Conservation (phyloP, 2,888 invertebrate species). For the Diaphora mendica region DNA sequence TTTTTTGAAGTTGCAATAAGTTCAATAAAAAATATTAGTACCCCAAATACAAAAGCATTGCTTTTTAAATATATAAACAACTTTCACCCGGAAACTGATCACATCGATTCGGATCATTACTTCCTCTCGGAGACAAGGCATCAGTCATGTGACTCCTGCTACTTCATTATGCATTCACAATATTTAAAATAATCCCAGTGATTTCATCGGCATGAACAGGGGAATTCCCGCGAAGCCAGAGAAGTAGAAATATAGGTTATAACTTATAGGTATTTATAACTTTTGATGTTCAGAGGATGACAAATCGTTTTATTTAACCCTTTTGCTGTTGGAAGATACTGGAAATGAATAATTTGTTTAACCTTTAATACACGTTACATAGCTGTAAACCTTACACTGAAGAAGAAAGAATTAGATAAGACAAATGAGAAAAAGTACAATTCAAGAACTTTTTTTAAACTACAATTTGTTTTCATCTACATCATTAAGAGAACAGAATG, state of each 20-base stretch:
- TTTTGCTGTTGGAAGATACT: not conserved
- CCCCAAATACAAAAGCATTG: not conserved
- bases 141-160: not conserved
- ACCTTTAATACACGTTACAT: no score
- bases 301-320: not conserved
- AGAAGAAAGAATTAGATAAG: no score
- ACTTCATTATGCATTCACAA: conserved; percentile 5
- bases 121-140: not conserved
- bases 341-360: not conserved
- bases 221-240: not conserved
- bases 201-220: not conserved
- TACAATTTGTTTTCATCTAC: no score
- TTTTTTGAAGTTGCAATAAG: no score
- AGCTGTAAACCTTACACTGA: no score
- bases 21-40: no score
- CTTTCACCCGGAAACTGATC: not conserved
- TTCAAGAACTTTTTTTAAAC: no score
- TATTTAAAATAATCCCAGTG: not conserved
- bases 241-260: not conserved
- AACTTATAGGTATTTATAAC: not conserved
- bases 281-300: not conserved
- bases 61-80: no score
- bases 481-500: no score
- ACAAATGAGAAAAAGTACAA: no score
- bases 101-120: not conserved